Conservation (phyloP, 2,888 invertebrate genomes). For the Acleris literana region DNA sequence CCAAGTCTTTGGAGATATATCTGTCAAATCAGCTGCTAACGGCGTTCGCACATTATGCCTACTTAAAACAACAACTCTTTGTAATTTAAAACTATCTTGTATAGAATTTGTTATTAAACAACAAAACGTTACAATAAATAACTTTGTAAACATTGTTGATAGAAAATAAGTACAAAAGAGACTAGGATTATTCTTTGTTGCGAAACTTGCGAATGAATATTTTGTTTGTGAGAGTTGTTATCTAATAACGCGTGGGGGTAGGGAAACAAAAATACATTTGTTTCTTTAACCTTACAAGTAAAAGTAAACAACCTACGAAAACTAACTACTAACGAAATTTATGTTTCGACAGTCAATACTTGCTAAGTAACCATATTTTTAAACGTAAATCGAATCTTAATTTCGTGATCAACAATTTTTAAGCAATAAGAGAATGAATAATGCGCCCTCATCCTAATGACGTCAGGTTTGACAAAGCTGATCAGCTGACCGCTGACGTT, state of each 20-base stretch:
- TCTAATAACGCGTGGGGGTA: slow-evolving; percentile 7
- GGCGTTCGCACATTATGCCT: slow-evolving; percentile 70
- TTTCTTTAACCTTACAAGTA: slow-evolving; percentile 9
- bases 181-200: background rate
- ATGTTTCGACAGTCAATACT: too few species aligned
- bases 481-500: too few species aligned
- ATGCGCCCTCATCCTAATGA: too few species aligned
- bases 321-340: background rate
- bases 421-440: too few species aligned
- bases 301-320: slow-evolving; percentile 12
- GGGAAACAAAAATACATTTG: background rate
- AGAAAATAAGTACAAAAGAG: background rate
- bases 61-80: slow-evolving; percentile 63
- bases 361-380: too few species aligned
- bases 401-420: too few species aligned
- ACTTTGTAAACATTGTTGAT: slow-evolving; percentile 22
- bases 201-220: background rate
- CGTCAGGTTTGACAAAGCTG: too few species aligned
- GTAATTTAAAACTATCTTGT: slow-evolving; percentile 40
- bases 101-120: background rate
- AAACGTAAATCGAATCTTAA: too few species aligned
- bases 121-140: slow-evolving; percentile 13
- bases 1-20: slow-evolving; percentile 61
- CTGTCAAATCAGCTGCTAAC: slow-evolving; percentile 55
- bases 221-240: slow-evolving; percentile 7